phyloP scores from a whole-genome alignment of 2,888 invertebrate genomes.

The Odontomyia ornata region DNA sequence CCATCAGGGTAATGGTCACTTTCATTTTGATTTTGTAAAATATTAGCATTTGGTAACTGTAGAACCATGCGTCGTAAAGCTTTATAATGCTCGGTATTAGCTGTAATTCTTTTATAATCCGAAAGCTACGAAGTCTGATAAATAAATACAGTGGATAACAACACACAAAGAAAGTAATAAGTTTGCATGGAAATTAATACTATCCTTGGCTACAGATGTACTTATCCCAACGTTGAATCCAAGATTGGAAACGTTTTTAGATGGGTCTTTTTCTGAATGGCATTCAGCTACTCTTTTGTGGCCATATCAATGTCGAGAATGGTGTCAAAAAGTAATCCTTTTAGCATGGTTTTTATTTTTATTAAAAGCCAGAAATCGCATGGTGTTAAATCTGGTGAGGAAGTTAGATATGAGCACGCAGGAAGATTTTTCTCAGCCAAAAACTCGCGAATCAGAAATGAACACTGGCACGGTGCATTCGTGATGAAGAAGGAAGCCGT shows the following conservation, averaged over 20 bases:
- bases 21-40: too few species aligned
- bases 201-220: slow-evolving; percentile 7
- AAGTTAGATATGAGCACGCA: not conserved
- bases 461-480: not conserved
- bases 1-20: too few species aligned
- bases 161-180: not conserved
- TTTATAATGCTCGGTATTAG: too few species aligned
- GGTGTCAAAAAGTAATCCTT: slow-evolving; percentile 49
- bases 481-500: not conserved
- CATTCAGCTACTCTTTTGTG: slow-evolving; percentile 48
- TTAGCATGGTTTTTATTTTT: not conserved
- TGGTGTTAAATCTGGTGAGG: slow-evolving; percentile 11
- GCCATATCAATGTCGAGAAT: slow-evolving; percentile 48
- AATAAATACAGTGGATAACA: slow-evolving; percentile 2
- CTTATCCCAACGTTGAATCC: slow-evolving; percentile 25
- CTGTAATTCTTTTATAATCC: too few species aligned
- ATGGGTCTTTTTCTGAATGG: slow-evolving; percentile 47
- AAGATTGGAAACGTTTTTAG: slow-evolving; percentile 50
- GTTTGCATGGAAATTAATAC: not conserved
- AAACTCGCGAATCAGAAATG: slow-evolving; percentile 14
- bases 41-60: too few species aligned
- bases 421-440: not conserved
- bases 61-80: too few species aligned
- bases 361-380: not conserved
- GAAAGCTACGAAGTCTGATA: slow-evolving; percentile 8